Base-by-base conservation (phyloP, 2,888 invertebrate genomes). In the Parnassius mnemosyne region DNA sequence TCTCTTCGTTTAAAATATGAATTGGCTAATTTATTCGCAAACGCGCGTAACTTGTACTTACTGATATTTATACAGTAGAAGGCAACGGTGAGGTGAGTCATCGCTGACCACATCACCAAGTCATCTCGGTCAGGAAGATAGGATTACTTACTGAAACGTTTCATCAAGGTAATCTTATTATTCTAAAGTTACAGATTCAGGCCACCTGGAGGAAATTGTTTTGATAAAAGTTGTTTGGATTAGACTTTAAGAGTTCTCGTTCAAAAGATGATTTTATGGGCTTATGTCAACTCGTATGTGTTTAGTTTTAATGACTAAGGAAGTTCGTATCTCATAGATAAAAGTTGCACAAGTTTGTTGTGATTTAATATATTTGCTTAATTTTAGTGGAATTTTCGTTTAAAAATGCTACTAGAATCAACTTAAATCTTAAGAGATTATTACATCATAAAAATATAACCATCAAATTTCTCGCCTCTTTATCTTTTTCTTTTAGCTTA, bases 111-210 rank as follows among this genome's bases (percentile, higher is more conserved):
- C 83, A 85, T 85, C 78, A 75, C 66, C 69, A 72, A 76, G 76
- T 74, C 83, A 80, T 80, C 78, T 69, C 66, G 74, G 73, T 70
- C 82, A 85, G 87, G 86, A 87, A 85, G 83, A 78, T 69, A 69
- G 81, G 85, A 83, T 86, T 82, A 81, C 61, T 57, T 62, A 61
- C 62, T 65, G 61, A 64, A 72, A 72, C 72, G 71, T 70, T 70
- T 65, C 47, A 51, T 41, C 51, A 42, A 65, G 68, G 68, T 71
- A 68, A 70, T 71, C 68, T 57, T 66, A 65, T 49, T 73, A 68
- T 34, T 53, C 43, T 66, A 65, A 68, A 47, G 58, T 67, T 55
- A 59, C 62, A 66, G 58, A 66, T 60, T 64, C 64, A 53, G 65
- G 66, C 64, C 66, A 55, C 3, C 44, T 41, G 25, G n/a, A 58